Percentiles rank a stretch among this genome's conserved stretches.
These are phyloP conservation scores for Homalodisca vitripennis DNA, from an alignment of 1,140 invertebrate species.

Conservation along the genomic window DNA sequence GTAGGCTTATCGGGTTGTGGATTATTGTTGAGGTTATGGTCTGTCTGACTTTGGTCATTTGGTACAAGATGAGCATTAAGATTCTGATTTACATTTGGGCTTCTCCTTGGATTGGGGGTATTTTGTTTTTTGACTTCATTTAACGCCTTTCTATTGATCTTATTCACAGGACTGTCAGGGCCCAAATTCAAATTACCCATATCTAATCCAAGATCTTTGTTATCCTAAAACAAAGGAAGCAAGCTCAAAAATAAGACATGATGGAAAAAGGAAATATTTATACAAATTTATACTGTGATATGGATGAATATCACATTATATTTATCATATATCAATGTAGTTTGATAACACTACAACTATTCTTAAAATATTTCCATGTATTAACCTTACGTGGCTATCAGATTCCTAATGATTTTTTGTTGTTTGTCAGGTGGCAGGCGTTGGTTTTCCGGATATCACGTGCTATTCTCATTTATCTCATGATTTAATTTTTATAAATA, in stretches of 20 bases:
- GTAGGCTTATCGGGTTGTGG: not conserved
- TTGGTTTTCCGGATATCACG: too few species aligned
- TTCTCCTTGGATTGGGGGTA: not conserved
- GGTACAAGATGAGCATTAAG: not conserved
- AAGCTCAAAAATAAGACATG: not conserved
- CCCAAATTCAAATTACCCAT: not conserved
- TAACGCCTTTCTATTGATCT: not conserved
- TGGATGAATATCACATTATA: too few species aligned
- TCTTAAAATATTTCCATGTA: too few species aligned
- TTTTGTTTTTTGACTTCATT: slow-evolving; percentile 2
- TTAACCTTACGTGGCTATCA: too few species aligned
- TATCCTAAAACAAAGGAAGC: not conserved
- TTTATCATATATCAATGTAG: too few species aligned
- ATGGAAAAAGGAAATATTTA: not conserved
- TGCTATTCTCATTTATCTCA: too few species aligned
- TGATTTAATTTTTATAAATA: too few species aligned
- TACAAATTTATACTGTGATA: too few species aligned
- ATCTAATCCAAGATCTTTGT: slow-evolving; percentile 1
- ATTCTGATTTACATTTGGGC: not conserved
- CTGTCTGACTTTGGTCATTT: not conserved
- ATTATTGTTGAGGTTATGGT: not conserved
- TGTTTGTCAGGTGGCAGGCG: too few species aligned
- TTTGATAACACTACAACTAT: too few species aligned
- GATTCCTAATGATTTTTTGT: too few species aligned
- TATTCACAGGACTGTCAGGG: too few species aligned